Evolutionary conservation across 2,113 vertebrate species (phyloP), one percentile per base, ranked within the genome.

Genomic region (Patagioenas fasciata): DNA sequence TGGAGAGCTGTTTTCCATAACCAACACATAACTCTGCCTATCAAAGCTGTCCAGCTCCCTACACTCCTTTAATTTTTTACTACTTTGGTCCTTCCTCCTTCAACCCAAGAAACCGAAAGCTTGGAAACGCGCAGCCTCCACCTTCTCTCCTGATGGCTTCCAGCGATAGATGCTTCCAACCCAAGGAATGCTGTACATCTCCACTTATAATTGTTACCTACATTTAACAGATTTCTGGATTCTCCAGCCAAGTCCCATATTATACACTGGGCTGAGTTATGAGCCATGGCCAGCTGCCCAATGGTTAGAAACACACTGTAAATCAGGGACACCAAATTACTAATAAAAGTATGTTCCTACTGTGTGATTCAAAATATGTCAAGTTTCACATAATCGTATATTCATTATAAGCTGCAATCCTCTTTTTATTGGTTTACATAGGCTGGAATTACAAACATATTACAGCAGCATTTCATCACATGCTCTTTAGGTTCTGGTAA

Each of bases 251-350:
- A 96, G 88, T 44, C 58, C 88, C 80, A 75, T 69, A 75, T 65
- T 67, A 78, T 89, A 57, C n/a, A 21, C 67, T 38, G 40, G 95
- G 85, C 95, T 97, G 96, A 97, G 86, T 93, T 95, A 95, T 80
- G 96, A 94, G 96, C 74, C 11, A 3, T 97, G 97, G 97, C 96
- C 75, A 72, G 84, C 94, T 96, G 96, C 97, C 97, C 86, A 67
- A 88, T 61, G 74, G 87, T 96, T 86, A 77, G 92, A 95, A 96
- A 94, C 97, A 96, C 94, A 31, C 94, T 95, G 97, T 97, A 98
- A 98, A 98, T 98, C 97, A 96, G 90, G 95, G 96, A 95, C 96
- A 97, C 97, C 94, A 95, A 97, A 97, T 95, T 72, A 96, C 95
- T 96, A 94, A 94, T 96, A 96, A 97, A 97, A 97, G 93, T 80